A percentile compares a stretch with the other conserved stretches of the same genome.
Evolutionary conservation across 2,888 invertebrate genomes (phyloP).

Genomic region (Hirtodrosophila confusa): DNA sequence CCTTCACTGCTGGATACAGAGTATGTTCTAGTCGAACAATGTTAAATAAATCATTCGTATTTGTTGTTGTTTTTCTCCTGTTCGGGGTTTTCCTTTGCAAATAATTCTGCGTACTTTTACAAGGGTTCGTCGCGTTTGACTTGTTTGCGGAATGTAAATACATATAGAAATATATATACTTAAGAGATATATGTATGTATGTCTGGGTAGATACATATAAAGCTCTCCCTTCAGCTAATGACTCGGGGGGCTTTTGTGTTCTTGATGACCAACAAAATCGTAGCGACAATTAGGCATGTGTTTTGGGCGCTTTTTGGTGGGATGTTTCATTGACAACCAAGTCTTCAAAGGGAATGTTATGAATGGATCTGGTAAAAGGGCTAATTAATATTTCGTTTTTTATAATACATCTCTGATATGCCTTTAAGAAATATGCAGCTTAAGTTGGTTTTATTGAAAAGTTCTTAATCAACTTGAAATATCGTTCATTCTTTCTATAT

Average conservation of each 20-base stretch:
- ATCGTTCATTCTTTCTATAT: not conserved
- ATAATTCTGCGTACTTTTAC: conserved; percentile 48
- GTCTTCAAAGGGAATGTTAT: conserved; percentile 1
- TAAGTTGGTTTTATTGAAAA: not conserved
- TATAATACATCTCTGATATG: not conserved
- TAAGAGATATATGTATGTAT: not conserved
- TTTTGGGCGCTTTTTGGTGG: not conserved
- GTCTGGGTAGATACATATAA: conserved; percentile 2
- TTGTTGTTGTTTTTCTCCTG: conserved; percentile 23
- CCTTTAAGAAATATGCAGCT: conserved; percentile 8
- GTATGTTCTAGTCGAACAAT: not conserved
- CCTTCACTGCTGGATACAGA: too few relatives aligned
- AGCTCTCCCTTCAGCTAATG: conserved; percentile 21
- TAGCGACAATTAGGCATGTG: conserved; percentile 18
- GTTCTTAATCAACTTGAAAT: not conserved
- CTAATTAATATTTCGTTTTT: conserved; percentile 15
- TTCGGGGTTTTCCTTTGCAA: conserved; percentile 34
- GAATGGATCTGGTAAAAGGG: not conserved
- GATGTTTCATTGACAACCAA: conserved; percentile 11
- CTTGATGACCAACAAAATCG: conserved; percentile 11
- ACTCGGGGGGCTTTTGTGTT: conserved; percentile 8
- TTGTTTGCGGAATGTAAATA: conserved; percentile 18
- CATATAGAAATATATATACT: not conserved
- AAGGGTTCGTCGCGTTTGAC: conserved; percentile 43
- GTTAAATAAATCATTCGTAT: not conserved